Evolutionary conservation across 2,888 invertebrate species (phyloP).

Genomic region (Cataglyphis rosenhaueri): DNA sequence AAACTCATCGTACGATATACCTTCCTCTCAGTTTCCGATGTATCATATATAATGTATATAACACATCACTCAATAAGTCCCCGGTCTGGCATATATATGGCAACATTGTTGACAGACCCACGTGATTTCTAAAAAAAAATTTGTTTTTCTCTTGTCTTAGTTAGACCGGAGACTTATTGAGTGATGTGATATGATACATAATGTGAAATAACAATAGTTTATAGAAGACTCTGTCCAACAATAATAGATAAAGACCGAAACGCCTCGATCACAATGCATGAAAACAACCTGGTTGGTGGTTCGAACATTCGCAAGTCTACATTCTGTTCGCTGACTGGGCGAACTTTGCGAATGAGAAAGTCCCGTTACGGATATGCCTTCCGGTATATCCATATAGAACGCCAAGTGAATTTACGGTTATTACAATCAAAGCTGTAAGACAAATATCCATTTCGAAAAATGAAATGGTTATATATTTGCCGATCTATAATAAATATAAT

Average conservation of each 20-base stretch:
- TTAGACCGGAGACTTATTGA: no score
- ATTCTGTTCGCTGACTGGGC: constrained; percentile 64
- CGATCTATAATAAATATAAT: not conserved
- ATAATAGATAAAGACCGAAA: not conserved
- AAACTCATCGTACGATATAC: not conserved
- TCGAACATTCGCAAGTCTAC: constrained; percentile 38
- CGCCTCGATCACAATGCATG: not conserved
- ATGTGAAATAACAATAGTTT: not conserved
- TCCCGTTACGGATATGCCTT: constrained; percentile 36
- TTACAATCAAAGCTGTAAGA: constrained; percentile 59
- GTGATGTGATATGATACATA: not conserved
- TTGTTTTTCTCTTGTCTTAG: no score
- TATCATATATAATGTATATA: no score
- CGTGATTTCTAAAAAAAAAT: no score
- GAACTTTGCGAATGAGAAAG: constrained; percentile 31
- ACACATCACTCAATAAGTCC: no score
- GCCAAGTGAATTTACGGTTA: constrained; percentile 69
- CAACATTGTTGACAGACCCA: no score
- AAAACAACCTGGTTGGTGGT: not conserved
- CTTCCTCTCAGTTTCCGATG: not conserved
- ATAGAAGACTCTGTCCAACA: not conserved
- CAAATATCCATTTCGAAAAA: constrained; percentile 62
- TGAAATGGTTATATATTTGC: not conserved
- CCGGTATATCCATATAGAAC: constrained; percentile 44
- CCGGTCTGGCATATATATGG: no score